Base-by-base conservation (phyloP, 2,797 vertebrate species). In the Halcyon leucocephala region DNA sequence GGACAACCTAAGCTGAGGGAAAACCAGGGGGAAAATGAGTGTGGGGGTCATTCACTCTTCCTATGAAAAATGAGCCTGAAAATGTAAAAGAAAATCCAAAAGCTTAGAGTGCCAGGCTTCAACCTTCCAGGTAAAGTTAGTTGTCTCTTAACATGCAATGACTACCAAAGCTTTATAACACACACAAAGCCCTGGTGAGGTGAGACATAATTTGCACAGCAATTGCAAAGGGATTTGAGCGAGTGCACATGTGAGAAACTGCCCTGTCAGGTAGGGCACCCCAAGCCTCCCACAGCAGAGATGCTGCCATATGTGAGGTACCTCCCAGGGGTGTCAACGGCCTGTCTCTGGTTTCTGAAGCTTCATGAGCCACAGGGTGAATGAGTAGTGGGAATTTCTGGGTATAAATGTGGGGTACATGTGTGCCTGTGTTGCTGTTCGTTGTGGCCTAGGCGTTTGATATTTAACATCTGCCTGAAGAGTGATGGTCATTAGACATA, bases 201-300 rank as follows among this genome's bases (percentile, higher is more conserved):
- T 79, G 67, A 82, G 82, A 77, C 95, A 67, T 71, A 70, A 76
- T 77, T 93, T 87, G 67, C 42, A 26, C 10, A 25, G 21, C 33
- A 33, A 52, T 80, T 90, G 62, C 66, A 57, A 60, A 76, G 89
- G 57, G 10, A 10, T 12, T 51, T 31, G 61, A 72, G 49, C 72
- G 61, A 51, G 49, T 51, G 49, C 49, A 28, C 15, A 15, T 51
- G 26, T 49, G 48, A 49, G 48, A 6, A 16, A 67, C 70, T 71
- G 21, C 25, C 42, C 24, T 48, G 29, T 39, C 22, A 51, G 49
- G 39, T 19, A 22, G 18, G 42, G 8, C 17, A 26, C 51, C n/a
- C 24, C 62, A 16, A 76, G 13, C 37, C 25, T 25, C 55, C 31
- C 3, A 48, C 82, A 72, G 62, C 24, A 5, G 26, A 71, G 64